A percentile compares a stretch with the other conserved stretches of the same genome.
Conservation (phyloP, 2,797 vertebrate species). For the Acanthurus leucopareius region DNA sequence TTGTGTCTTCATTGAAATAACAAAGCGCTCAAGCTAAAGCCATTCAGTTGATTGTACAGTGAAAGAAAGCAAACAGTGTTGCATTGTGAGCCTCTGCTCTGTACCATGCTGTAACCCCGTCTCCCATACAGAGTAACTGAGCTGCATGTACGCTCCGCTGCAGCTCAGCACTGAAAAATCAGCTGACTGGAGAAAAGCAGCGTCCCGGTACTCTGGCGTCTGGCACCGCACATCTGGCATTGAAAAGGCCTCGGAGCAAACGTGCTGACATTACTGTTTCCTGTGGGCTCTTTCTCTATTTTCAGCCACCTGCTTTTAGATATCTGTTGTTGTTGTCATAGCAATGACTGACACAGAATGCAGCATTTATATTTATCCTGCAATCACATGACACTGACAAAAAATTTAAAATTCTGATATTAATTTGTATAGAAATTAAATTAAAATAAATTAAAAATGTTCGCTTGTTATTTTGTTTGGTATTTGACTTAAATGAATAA, state of each 20-base stretch:
- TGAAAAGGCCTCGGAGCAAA: conserved; percentile 73
- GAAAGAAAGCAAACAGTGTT: conserved; percentile 30
- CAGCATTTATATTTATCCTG: conserved; percentile 32
- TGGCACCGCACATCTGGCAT: conserved; percentile 80
- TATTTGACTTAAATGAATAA: not conserved
- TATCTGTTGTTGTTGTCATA: conserved; percentile 41
- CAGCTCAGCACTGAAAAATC: conserved; percentile 55
- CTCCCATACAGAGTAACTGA: conserved; percentile 43
- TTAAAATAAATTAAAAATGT: too few species aligned
- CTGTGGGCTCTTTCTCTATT: conserved; percentile 47
- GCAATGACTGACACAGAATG: conserved; percentile 45
- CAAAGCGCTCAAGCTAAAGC: conserved; percentile 20
- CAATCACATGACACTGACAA: conserved; percentile 32
- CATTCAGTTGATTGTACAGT: conserved; percentile 10
- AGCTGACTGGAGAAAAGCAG: conserved; percentile 73
- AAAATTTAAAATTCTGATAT: not conserved
- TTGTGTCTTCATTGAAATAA: conserved; percentile 13
- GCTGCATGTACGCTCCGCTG: conserved; percentile 47
- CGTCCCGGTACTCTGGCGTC: conserved; percentile 57
- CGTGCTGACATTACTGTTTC: conserved; percentile 71
- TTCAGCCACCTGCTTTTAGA: conserved; percentile 68
- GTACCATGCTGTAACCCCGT: conserved; percentile 19
- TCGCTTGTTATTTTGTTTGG: too few species aligned
- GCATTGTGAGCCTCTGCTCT: conserved; percentile 15
- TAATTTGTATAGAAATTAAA: not conserved